These are phyloP conservation scores for Ornithoptera priamus DNA, from an alignment of 2,888 invertebrate species.

Conservation along the genomic window DNA sequence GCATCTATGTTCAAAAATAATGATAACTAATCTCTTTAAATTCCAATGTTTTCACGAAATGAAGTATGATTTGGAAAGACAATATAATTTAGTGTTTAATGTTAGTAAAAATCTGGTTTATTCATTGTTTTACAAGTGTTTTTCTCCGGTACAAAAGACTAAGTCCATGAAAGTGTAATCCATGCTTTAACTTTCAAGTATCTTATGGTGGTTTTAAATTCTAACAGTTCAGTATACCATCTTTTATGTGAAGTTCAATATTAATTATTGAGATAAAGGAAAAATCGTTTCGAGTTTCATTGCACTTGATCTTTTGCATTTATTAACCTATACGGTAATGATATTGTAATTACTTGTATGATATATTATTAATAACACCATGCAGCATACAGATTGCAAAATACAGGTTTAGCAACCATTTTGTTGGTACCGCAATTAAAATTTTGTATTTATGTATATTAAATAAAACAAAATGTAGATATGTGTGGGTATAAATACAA, in stretches of 20 bases:
- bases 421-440: constrained; percentile 77
- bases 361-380: constrained; percentile 75
- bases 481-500: constrained; percentile 80
- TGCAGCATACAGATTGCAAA: constrained; percentile 74
- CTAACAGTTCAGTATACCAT: constrained; percentile 52
- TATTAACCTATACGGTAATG: constrained; percentile 79
- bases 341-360: constrained; percentile 81
- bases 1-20: constrained; percentile 56
- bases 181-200: constrained; percentile 55
- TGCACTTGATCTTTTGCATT: constrained; percentile 81
- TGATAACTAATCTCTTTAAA: constrained; percentile 47
- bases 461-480: constrained; percentile 80
- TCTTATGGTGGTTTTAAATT: constrained; percentile 58
- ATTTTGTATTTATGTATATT: constrained; percentile 81
- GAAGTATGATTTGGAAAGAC: constrained; percentile 76
- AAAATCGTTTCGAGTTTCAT: constrained; percentile 64
- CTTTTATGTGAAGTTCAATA: constrained; percentile 63
- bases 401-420: constrained; percentile 76
- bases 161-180: constrained; percentile 66
- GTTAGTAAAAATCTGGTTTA: constrained; percentile 77
- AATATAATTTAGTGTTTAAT: constrained; percentile 79
- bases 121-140: constrained; percentile 77
- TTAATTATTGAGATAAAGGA: constrained; percentile 60
- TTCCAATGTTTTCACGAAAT: constrained; percentile 63
- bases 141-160: constrained; percentile 71